phyloP scores from a whole-genome alignment of 2,888 invertebrate genomes.

The Dynastes grantii region DNA sequence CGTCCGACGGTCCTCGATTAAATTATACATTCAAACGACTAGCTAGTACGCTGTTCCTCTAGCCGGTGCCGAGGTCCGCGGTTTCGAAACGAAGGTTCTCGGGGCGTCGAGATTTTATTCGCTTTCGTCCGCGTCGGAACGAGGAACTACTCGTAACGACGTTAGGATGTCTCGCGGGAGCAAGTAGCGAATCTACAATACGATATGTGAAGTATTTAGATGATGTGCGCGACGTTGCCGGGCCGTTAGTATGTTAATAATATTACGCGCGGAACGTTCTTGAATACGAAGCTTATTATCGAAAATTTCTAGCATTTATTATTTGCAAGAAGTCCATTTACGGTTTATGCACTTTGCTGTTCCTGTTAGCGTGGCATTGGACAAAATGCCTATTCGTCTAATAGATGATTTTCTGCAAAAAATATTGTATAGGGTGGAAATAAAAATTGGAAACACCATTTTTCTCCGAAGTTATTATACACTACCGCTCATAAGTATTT shows the following conservation, averaged over 20 bases:
- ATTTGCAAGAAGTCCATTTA: too few species aligned
- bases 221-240: neutral
- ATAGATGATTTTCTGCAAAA: too few species aligned
- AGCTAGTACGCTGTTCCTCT: neutral
- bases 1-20: slow-evolving; percentile 13
- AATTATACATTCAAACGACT: slow-evolving; percentile 31
- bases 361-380: too few species aligned
- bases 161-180: slow-evolving; percentile 13
- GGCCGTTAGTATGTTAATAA: neutral
- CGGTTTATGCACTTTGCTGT: too few species aligned
- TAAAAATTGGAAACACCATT: too few species aligned
- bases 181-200: neutral
- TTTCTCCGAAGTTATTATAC: too few species aligned
- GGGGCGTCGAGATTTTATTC: slow-evolving; percentile 18
- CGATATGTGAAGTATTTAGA: slow-evolving; percentile 9
- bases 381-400: too few species aligned
- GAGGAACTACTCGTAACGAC: slow-evolving; percentile 9
- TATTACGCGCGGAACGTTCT: too few species aligned
- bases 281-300: too few species aligned
- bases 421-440: too few species aligned
- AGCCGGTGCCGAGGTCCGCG: neutral
- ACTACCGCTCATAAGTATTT: too few species aligned
- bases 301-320: too few species aligned
- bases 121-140: slow-evolving; percentile 7
- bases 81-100: neutral